These are phyloP conservation scores for Pedicia rivosa DNA, from an alignment of 2,888 invertebrate species.

Conservation along the genomic window DNA sequence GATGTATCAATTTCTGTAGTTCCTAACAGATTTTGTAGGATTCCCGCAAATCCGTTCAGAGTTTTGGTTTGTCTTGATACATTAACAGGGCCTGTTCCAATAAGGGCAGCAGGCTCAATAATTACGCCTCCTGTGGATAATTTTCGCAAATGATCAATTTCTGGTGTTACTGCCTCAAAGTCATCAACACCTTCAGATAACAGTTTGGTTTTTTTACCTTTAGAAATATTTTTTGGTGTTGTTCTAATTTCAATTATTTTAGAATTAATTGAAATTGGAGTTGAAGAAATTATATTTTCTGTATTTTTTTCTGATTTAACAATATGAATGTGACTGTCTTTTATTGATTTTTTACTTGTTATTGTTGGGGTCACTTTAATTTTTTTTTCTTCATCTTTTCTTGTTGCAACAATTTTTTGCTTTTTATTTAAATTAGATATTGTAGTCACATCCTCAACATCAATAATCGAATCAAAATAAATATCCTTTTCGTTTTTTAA, in stretches of 20 bases:
- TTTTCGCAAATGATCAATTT: too few relatives aligned
- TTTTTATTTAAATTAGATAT: constrained; percentile 4
- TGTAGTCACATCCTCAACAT: constrained; percentile 12
- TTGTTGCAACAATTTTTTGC: background rate
- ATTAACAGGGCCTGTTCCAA: constrained; percentile 18
- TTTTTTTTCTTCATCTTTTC: background rate
- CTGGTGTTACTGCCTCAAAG: too few relatives aligned
- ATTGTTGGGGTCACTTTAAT: too few relatives aligned
- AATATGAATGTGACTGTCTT: constrained; percentile 29
- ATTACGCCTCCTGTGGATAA: constrained; percentile 14
- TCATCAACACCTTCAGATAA: constrained; percentile 15
- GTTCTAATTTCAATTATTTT: constrained; percentile 30
- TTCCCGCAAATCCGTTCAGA: constrained; percentile 28
- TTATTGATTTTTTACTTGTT: constrained; percentile 15
- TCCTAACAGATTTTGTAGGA: constrained; percentile 28
- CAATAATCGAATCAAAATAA: constrained; percentile 17
- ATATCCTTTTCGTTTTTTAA: constrained; percentile 12
- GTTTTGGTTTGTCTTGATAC: constrained; percentile 6
- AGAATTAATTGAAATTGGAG: constrained; percentile 25
- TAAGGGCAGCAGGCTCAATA: constrained; percentile 26
- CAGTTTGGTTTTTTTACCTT: constrained; percentile 17
- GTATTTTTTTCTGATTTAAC: constrained; percentile 26
- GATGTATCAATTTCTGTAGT: constrained; percentile 32
- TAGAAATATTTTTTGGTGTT: constrained; percentile 13
- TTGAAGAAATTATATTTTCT: constrained; percentile 22